A percentile compares a stretch with the other conserved stretches of the same genome.
Evolutionary conservation across 2,797 vertebrate genomes (phyloP).

Genomic region (Columba guinea): DNA sequence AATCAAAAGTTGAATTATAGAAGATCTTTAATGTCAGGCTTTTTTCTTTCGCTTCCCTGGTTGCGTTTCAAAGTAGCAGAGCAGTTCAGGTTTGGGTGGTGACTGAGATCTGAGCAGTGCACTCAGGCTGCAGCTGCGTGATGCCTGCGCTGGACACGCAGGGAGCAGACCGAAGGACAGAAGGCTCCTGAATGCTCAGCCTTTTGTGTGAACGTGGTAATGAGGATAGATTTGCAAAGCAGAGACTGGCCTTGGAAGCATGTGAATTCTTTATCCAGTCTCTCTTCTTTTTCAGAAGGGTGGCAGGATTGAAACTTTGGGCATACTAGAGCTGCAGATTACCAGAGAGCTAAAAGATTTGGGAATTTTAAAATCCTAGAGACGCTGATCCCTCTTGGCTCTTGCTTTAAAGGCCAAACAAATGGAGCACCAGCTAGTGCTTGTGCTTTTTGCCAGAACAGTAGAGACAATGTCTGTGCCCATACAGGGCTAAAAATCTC

Average conservation of each 20-base stretch:
- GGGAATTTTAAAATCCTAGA: neutral
- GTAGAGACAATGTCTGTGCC: neutral
- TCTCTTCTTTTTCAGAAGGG: neutral
- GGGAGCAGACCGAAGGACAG: neutral
- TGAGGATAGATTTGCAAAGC: neutral
- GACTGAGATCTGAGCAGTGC: neutral
- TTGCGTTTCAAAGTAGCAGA: neutral
- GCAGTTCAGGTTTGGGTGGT: neutral
- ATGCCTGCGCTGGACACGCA: neutral
- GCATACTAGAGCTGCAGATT: neutral
- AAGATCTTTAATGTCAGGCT: neutral
- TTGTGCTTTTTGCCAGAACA: neutral
- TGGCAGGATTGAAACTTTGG: neutral
- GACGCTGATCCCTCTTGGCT: neutral
- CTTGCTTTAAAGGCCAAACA: constrained; percentile 1
- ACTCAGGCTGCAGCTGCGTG: neutral
- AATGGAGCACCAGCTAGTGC: constrained; percentile 21
- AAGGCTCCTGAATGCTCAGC: neutral
- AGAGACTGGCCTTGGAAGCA: neutral
- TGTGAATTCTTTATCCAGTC: neutral
- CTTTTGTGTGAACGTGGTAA: neutral
- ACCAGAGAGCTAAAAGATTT: neutral
- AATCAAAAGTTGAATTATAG: neutral
- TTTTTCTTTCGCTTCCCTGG: neutral
- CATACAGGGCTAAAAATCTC: neutral